Conservation (phyloP, 2,797 vertebrate genomes). For the Momotus momota region DNA sequence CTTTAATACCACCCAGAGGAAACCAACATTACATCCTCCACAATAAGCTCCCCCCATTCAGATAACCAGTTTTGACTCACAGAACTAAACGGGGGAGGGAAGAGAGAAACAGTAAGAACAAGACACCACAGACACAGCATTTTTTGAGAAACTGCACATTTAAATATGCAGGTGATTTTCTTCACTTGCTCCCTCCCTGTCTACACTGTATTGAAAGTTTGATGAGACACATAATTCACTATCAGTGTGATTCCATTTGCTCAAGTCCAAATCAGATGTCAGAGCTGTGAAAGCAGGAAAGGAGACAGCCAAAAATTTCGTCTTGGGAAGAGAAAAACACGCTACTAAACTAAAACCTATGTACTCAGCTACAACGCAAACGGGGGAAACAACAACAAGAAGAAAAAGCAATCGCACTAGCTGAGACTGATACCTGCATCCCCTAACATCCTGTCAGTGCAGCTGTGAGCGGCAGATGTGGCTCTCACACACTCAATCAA, state of each 20-base stretch:
- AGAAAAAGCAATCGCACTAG: neutral
- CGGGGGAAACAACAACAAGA: neutral
- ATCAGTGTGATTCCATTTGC: neutral
- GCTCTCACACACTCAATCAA: accelerated
- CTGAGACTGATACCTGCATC: neutral
- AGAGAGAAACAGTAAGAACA: neutral
- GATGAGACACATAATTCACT: neutral
- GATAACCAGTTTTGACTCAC: neutral
- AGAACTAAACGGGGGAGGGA: neutral
- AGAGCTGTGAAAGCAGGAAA: neutral
- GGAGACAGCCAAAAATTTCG: neutral
- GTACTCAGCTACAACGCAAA: neutral
- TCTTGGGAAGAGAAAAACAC: neutral
- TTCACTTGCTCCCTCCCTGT: neutral
- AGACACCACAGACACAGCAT: neutral
- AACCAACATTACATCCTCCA: neutral
- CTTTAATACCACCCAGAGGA: neutral
- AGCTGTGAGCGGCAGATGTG: accelerated
- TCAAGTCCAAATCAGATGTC: neutral
- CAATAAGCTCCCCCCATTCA: neutral
- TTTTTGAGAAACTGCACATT: neutral
- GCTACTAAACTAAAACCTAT: neutral
- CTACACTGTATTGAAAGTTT: neutral
- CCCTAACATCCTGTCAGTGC: accelerated
- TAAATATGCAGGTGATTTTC: neutral